These are phyloP conservation scores for Cybosia mesomella DNA, from an alignment of 2,888 invertebrate species.

Conservation along the genomic window DNA sequence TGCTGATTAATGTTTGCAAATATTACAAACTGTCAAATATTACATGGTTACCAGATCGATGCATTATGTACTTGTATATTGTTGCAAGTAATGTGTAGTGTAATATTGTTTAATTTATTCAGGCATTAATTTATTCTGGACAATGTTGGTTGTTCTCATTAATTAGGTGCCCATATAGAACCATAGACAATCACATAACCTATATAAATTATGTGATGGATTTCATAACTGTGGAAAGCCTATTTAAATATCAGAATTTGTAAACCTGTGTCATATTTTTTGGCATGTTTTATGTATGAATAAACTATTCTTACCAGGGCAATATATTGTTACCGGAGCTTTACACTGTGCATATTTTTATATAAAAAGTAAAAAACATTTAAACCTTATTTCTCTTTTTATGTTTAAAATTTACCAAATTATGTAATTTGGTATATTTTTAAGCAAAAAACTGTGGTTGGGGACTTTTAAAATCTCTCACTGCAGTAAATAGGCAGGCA, in stretches of 20 bases:
- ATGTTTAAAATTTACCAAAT: background rate
- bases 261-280: no score
- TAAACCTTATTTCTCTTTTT: background rate
- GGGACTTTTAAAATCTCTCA: no score
- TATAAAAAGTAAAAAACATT: background rate
- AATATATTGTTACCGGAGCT: background rate
- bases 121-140: conserved; percentile 1
- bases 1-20: conserved; percentile 50
- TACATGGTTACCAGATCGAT: conserved; percentile 39
- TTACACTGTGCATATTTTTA: background rate
- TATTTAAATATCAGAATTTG: no score
- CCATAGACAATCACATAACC: conserved; percentile 51
- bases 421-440: background rate
- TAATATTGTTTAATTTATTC: background rate
- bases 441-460: no score
- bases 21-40: conserved; percentile 49
- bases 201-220: conserved; percentile 41
- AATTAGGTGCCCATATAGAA: conserved; percentile 7
- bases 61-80: conserved; percentile 26
- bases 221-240: conserved; percentile 17
- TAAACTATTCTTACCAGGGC: background rate
- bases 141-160: background rate
- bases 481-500: background rate
- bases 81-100: no score
- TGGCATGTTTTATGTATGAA: no score